Conservation (phyloP, 2,797 vertebrate species). For the Bovichtus diacanthus region DNA sequence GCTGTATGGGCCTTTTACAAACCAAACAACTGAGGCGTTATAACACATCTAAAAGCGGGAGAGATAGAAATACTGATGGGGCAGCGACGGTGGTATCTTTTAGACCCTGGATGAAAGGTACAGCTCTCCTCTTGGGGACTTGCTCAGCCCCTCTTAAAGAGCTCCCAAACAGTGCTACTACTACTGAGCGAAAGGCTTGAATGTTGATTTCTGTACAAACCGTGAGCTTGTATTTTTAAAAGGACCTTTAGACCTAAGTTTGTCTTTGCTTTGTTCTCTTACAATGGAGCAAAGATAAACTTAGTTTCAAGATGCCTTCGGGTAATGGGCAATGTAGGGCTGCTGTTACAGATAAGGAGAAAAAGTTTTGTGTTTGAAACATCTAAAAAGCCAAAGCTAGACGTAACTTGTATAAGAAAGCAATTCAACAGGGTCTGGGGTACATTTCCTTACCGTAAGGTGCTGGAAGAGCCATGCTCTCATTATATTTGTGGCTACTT, state of each 20-base stretch:
- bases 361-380: background rate
- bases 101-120: conserved; percentile 50
- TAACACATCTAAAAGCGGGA: conserved; percentile 73
- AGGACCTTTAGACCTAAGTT: conserved; percentile 8
- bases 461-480: conserved; percentile 93
- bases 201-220: conserved; percentile 43
- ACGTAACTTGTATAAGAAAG: background rate
- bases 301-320: conserved; percentile 26
- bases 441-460: conserved; percentile 90
- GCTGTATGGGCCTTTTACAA: conserved; percentile 85
- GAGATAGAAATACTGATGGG: conserved; percentile 31
- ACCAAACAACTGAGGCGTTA: conserved; percentile 78
- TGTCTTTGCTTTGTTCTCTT: conserved; percentile 2
- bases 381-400: conserved; percentile 2
- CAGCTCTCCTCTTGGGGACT: conserved; percentile 20
- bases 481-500: conserved; percentile 87
- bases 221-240: conserved; percentile 19
- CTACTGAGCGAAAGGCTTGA: conserved; percentile 21
- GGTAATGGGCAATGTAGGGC: background rate
- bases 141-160: conserved; percentile 11
- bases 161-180: background rate
- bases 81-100: conserved; percentile 38
- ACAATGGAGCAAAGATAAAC: conserved; percentile 25
- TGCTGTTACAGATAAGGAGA: background rate
- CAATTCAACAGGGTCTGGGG: background rate